Percentiles rank a stretch among this genome's conserved stretches.
Conservation (phyloP, 2,888 invertebrate species). For the Acanthosepion lycidas region DNA sequence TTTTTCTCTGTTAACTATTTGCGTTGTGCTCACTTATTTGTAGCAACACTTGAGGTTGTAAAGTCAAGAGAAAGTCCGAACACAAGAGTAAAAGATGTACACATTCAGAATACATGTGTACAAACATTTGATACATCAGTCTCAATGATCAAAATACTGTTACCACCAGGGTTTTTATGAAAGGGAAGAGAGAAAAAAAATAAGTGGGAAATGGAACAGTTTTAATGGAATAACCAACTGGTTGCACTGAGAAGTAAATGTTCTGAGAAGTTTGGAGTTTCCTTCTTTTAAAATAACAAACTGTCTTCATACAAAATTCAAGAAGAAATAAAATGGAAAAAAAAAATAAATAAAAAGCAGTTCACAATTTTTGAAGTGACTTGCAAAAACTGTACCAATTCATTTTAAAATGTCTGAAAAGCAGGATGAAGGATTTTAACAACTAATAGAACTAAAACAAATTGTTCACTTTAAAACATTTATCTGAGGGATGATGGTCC, state of each 20-base stretch:
- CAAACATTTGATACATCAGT: not conserved
- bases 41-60: not conserved
- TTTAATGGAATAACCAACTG: not conserved
- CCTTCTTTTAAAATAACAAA: not conserved
- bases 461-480: not conserved
- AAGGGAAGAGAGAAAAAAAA: not conserved
- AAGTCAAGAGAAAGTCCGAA: not conserved
- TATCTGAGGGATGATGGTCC: slow-evolving; percentile 4
- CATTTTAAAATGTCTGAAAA: not conserved
- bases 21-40: not conserved
- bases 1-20: not conserved
- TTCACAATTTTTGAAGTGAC: not conserved
- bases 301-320: not conserved
- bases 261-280: not conserved
- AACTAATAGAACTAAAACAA: not conserved
- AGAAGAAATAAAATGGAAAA: not conserved
- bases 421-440: not conserved
- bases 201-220: not conserved
- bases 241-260: not conserved
- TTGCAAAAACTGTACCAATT: not conserved
- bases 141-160: not conserved
- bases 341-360: not conserved
- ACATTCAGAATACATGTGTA: not conserved
- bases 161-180: not conserved
- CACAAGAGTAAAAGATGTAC: not conserved